phyloP scores from a whole-genome alignment of 1,140 invertebrate species.

The Aphaenogaster rudis region DNA sequence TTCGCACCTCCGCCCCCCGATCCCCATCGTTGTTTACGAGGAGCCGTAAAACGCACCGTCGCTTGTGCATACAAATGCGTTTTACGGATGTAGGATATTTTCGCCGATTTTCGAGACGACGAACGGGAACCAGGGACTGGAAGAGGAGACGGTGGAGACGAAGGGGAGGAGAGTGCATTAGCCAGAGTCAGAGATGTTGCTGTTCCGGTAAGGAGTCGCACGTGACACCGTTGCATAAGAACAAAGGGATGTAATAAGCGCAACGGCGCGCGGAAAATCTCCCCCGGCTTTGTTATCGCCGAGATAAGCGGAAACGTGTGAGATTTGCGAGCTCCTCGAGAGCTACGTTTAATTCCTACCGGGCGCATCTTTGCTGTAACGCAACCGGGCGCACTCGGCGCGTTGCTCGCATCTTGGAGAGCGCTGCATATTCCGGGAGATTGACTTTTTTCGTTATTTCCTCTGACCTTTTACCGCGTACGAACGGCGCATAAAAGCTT shows the following conservation, averaged over 20 bases:
- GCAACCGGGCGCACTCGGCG: slow-evolving; percentile 1
- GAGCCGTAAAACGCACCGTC: background rate
- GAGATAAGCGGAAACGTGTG: slow-evolving; percentile 49
- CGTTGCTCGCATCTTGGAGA: background rate
- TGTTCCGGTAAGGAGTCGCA: slow-evolving; percentile 38
- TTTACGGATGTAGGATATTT: slow-evolving; percentile 29
- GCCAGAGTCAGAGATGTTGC: slow-evolving; percentile 42
- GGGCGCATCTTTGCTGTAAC: slow-evolving; percentile 18
- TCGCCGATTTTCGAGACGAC: slow-evolving; percentile 33
- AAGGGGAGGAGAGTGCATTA: slow-evolving; percentile 18
- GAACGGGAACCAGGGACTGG: background rate
- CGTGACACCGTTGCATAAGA: slow-evolving; percentile 55
- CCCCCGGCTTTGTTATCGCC: slow-evolving; percentile 47
- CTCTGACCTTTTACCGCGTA: background rate
- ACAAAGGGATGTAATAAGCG: slow-evolving; percentile 52
- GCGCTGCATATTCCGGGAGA: background rate
- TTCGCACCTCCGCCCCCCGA: slow-evolving; percentile 19
- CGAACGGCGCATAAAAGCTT: no score
- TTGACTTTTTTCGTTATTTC: slow-evolving; percentile 8
- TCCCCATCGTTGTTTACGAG: slow-evolving; percentile 19
- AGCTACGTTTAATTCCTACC: slow-evolving; percentile 37
- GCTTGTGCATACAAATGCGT: slow-evolving; percentile 52
- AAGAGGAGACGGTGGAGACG: background rate
- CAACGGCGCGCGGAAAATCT: slow-evolving; percentile 40
- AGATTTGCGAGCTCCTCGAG: slow-evolving; percentile 32